Percentiles rank a stretch among this genome's conserved stretches.
phyloP scores from a whole-genome alignment of 2,113 vertebrate genomes.

The Ifrita kowaldi region DNA sequence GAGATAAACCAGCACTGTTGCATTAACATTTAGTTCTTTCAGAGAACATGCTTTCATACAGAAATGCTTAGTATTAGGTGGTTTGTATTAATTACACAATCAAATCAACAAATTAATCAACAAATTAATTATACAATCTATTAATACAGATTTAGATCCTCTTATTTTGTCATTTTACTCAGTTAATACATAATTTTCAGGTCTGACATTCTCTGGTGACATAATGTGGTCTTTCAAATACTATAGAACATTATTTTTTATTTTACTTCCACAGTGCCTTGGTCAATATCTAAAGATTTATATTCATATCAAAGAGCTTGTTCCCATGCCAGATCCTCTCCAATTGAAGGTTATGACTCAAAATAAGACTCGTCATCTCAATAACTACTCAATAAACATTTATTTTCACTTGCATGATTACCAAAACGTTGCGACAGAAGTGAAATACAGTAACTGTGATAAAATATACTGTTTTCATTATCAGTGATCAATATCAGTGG shows the following conservation, averaged over 20 bases:
- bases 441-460: not conserved
- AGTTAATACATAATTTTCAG: not conserved
- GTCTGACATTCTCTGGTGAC: not conserved
- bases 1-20: not conserved
- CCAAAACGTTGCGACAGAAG: not conserved
- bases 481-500: not conserved
- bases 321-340: not conserved
- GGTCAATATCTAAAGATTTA: not conserved
- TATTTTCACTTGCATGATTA: not conserved
- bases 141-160: not conserved
- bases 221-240: not conserved
- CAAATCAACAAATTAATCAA: not conserved
- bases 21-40: not conserved
- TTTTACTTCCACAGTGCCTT: not conserved
- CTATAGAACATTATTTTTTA: not conserved
- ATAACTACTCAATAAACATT: not conserved
- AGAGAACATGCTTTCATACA: not conserved
- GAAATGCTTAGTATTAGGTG: not conserved
- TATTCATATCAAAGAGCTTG: not conserved
- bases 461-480: not conserved
- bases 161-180: not conserved
- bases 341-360: not conserved
- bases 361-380: not conserved
- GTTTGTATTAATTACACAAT: not conserved
- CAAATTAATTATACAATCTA: not conserved